Evolutionary conservation across 1,140 invertebrate species (phyloP), one percentile per base, ranked within the genome.

Genomic region (Bicyclus anynana): DNA sequence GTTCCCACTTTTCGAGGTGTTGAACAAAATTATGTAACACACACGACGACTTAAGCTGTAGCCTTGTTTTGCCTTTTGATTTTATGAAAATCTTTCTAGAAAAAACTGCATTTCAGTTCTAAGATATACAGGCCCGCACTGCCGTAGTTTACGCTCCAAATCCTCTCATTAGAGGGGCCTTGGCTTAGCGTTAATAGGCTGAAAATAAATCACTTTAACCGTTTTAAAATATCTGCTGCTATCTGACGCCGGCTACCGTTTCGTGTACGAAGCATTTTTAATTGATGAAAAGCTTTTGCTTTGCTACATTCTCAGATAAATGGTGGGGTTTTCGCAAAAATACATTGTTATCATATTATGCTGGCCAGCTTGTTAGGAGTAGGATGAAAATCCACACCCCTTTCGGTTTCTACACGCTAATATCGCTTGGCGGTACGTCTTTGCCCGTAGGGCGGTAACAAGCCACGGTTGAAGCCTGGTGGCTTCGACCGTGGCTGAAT

Each of bases 101-200:
- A 44, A 44, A 44, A 44, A 44, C 40, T 44, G 40, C 40, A 44
- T 44, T 44, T 18, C 40, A 44, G 14, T 44, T 44, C 40, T 44
- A 44, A 44, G 40, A 44, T 20, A 44, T 44, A 44, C 40, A 5
- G 40, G 16, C 5, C 40, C 40, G 40, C 40, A 44, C 12, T 44
- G 40, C 40, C 18, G 40, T 44, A 44, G 18, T 44, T 44, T 44
- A 21, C 40, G 40, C 40, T 44, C 40, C 40, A 44, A 44, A 44
- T 44, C 40, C 40, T 44, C 40, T 44, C 40, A 44, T 44, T 44
- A 44, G 40, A 20, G 40, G 40, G 10, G 18, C 40, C 40, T 44
- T 44, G 40, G 40, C 40, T 44, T 21, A 44, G 16, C 40, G 6
- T 44, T 44, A 44, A 44, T 44, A 44, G 40, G 16, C 18, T 44